Base-by-base conservation (phyloP, 2,888 invertebrate genomes). In the Microctonus hyperodae region DNA sequence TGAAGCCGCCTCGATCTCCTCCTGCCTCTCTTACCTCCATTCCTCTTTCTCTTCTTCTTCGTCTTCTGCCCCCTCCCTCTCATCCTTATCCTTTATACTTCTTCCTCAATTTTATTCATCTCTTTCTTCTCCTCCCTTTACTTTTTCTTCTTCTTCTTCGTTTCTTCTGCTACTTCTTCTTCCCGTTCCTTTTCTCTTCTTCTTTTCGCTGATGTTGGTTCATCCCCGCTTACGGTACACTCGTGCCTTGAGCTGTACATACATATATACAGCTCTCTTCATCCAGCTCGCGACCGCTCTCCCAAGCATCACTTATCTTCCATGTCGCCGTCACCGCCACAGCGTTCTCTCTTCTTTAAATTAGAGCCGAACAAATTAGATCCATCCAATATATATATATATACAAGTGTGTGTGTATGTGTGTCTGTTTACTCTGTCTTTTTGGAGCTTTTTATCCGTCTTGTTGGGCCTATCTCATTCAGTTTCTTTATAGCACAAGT, bases 1-100 rank as follows among this genome's bases (percentile, higher is more conserved):
- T 78, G 77, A 78, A 78, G 75, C 76, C 76, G 75, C 78, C 75
- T 77, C 76, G 72, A 72, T 73, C 72, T 73, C 72, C 74, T 74
- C 74, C 71, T 73, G 69, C 68, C 71, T 73, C 61, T 64, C 51
- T 59, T 62, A 53, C 65, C 65, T 53, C 68, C 68, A 63, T 66
- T 66, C 56, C 64, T 68, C 57, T 40, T 7, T 28, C 28, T 55
- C 55, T 59, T 56, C 53, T 48, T 40, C 51, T 28, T 28, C 7
- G 28, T 28, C 28, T 28, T 28, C 28, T 28, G 3, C 28, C 28
- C 4, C 28, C 28, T n/a, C n/a, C n/a, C n/a, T n/a, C 7, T 28
- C 28, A 5, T 28, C 28, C 28, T 28, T 28, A 7, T 28, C 28
- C 7, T 28, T 28, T 28, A 3, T 28, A 28, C 28, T 5, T n/a